Base-by-base conservation (phyloP, 1,140 invertebrate species). In the Medauroidea extradentata region DNA sequence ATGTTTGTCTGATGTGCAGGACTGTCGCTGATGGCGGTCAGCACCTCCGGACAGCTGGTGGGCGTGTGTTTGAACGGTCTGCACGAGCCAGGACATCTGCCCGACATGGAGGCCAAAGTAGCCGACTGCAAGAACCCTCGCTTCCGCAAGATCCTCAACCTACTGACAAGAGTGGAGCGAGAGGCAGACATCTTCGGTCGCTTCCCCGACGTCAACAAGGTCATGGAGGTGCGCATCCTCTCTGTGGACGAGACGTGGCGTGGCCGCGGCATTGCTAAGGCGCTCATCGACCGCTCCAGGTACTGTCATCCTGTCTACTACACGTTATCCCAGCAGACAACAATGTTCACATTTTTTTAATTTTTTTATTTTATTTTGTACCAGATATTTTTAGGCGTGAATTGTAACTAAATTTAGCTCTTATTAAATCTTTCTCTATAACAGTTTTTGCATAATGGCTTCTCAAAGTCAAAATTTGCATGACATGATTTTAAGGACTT, bases 181-280 rank as follows among this genome's bases (percentile, higher is more conserved):
- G 73, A 82, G 58, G 79, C 79, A 0, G 77, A 80, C 60, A 70
- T 83, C 0, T 81, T 81, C 68, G 73, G 71, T 19, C 78, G 79
- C 65, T 84, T 80, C 69, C 79, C 80, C 0, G 75, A 77, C 5
- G 74, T 82, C 42, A 73, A 85, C 43, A 77, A 68, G 2, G 71
- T 82, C 0, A 59, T 87, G 60, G 84, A 86, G 54, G 66, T 86
- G 27, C 81, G 82, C 63, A 85, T 89, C 59, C 70, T 86, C 2
- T 85, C 85, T 2, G 86, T 87, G 0, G 83, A 88, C 67, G 71
- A 72, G 1, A 76, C 74, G 2, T 86, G 81, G 78, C 73, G 86
- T 42, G 86, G 86, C 11, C 75, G 80, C 60, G 85, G 86, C 4
- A 79, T 89, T 7, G 86, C 81, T 60, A 82, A 82, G 56, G 75